phyloP scores from a whole-genome alignment of 2,113 vertebrate species.

The Pseudorectes ferrugineus region DNA sequence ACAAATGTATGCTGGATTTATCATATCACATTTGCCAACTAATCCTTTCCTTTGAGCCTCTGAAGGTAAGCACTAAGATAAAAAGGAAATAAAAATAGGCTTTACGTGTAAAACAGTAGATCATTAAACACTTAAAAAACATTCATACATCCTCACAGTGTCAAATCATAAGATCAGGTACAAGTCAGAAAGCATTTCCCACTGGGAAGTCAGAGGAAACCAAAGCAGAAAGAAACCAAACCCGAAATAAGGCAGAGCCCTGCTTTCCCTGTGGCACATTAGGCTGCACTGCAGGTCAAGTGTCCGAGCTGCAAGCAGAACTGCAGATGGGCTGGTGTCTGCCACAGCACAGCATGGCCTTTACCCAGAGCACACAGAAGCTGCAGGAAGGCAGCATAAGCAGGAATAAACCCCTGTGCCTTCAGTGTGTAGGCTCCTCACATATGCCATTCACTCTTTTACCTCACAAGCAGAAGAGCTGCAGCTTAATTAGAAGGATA shows the following conservation, averaged over 20 bases:
- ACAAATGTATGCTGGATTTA: not conserved
- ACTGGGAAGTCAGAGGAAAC: not conserved
- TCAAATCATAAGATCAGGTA: not conserved
- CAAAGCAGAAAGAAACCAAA: not conserved
- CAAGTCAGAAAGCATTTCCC: not conserved
- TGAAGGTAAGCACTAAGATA: not conserved
- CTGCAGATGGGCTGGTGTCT: rapidly evolving
- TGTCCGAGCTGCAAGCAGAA: not conserved
- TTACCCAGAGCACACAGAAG: not conserved
- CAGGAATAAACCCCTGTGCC: not conserved
- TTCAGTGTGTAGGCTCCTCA: rapidly evolving
- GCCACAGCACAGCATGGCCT: not conserved
- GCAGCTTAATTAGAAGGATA: not conserved
- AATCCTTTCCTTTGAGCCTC: not conserved
- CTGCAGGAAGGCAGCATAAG: not conserved
- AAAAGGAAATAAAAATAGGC: not conserved
- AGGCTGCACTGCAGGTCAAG: not conserved
- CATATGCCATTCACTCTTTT: not conserved
- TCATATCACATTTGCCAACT: not conserved
- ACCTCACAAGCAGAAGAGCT: not conserved
- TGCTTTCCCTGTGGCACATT: not conserved
- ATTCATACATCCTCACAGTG: not conserved
- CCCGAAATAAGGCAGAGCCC: not conserved
- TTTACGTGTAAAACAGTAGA: not conserved
- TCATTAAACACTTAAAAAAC: not conserved